Conservation (phyloP, 37 sponge, comb jelly and placozoan genomes). For the Eunapius fragilis region DNA sequence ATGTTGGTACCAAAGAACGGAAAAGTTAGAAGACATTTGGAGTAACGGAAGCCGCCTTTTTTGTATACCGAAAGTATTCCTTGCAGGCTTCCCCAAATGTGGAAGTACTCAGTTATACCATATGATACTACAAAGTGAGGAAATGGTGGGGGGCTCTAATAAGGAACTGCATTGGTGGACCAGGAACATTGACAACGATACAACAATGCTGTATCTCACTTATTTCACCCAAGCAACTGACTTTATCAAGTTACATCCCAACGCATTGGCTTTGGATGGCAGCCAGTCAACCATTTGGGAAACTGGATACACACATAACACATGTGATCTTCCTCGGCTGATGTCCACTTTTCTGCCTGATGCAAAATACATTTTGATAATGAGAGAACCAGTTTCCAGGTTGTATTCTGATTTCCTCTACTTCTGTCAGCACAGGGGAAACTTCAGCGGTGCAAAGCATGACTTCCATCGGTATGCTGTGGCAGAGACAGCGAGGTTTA, state of each 20-base stretch:
- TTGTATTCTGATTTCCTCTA: conserved; percentile 57
- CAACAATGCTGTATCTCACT: neutral
- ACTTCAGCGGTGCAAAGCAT: neutral
- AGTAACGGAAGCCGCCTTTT: neutral
- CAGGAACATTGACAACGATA: neutral
- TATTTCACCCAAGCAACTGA: neutral
- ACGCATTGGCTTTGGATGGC: conserved; percentile 6
- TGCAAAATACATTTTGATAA: conserved; percentile 55
- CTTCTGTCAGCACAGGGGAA: conserved; percentile 18
- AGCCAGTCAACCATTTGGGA: conserved; percentile 53
- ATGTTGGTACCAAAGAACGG: neutral
- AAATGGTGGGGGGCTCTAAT: conserved; percentile 21
- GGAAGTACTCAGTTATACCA: conserved; percentile 62
- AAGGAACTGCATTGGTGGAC: conserved; percentile 77
- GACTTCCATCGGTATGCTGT: conserved; percentile 4
- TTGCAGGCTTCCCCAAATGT: conserved; percentile 68
- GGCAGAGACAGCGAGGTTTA: neutral
- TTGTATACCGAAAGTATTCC: conserved; percentile 63
- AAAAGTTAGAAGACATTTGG: neutral
- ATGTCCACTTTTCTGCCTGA: conserved; percentile 34
- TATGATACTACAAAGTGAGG: conserved; percentile 41
- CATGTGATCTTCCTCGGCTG: conserved; percentile 39
- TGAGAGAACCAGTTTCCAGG: conserved; percentile 52
- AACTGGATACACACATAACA: conserved; percentile 15
- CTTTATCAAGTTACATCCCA: neutral